A percentile compares a stretch with the other conserved stretches of the same genome.
These are phyloP conservation scores for Achlya flavicornis DNA, from an alignment of 2,888 invertebrate genomes.

Conservation along the genomic window DNA sequence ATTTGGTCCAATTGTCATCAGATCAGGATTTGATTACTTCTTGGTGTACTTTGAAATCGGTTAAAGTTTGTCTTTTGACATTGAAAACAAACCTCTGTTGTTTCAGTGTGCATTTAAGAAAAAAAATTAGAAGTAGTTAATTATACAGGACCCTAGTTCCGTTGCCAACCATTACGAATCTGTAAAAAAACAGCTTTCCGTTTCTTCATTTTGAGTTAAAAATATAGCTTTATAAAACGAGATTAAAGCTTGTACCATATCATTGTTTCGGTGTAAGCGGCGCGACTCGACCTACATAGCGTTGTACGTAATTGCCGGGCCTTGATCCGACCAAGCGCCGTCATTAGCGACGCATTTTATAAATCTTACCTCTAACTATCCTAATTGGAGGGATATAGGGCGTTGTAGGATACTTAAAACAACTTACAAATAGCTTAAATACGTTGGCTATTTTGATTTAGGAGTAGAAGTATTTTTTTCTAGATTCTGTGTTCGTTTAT, in stretches of 20 bases:
- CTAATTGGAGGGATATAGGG: constrained; percentile 40
- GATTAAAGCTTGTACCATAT: background rate
- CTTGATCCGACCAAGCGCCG: constrained; percentile 43
- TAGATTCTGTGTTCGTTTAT: too few relatives aligned
- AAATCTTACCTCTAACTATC: constrained; percentile 34
- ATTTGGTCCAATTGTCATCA: too few relatives aligned
- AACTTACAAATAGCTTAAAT: background rate
- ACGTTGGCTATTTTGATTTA: background rate
- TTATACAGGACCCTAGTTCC: too few relatives aligned
- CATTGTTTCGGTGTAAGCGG: constrained; percentile 12
- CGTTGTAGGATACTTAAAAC: background rate
- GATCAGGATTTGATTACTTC: too few relatives aligned
- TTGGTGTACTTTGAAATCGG: too few relatives aligned
- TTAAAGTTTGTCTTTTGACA: too few relatives aligned
- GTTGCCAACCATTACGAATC: too few relatives aligned
- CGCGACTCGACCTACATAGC: constrained; percentile 31
- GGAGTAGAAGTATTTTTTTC: too few relatives aligned
- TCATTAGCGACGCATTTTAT: constrained; percentile 45
- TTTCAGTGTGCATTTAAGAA: too few relatives aligned
- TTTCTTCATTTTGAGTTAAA: background rate
- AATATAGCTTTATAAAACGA: background rate
- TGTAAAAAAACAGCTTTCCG: too few relatives aligned
- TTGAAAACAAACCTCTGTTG: too few relatives aligned
- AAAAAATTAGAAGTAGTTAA: too few relatives aligned
- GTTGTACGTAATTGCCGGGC: constrained; percentile 34